phyloP scores from a whole-genome alignment of 2,797 vertebrate species.

The Clarias laeviceps region DNA sequence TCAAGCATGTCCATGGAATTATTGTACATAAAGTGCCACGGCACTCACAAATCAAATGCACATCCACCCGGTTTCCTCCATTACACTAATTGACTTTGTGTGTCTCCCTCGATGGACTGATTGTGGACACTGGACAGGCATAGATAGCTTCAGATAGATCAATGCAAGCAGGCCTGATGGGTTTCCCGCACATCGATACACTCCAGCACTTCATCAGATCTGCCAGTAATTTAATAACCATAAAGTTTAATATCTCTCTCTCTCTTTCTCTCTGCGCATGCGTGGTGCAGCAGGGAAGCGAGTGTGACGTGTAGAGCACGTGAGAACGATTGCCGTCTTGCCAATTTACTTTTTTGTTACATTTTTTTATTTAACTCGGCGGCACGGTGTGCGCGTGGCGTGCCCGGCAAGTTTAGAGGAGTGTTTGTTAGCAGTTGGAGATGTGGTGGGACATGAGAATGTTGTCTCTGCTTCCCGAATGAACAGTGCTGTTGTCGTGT shows the following conservation, averaged over 20 bases:
- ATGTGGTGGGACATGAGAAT: too few relatives aligned
- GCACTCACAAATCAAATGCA: slow-evolving; percentile 14
- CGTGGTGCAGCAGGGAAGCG: too few relatives aligned
- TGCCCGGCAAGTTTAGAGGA: too few relatives aligned
- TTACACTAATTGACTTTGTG: slow-evolving; percentile 19
- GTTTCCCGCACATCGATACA: slow-evolving; percentile 32
- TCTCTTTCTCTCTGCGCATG: too few relatives aligned
- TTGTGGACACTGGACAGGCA: slow-evolving; percentile 21
- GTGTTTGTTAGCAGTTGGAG: too few relatives aligned
- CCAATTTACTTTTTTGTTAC: too few relatives aligned
- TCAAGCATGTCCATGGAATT: background rate
- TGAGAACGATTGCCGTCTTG: too few relatives aligned
- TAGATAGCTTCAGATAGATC: slow-evolving; percentile 38
- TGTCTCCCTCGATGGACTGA: slow-evolving; percentile 15
- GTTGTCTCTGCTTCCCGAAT: too few relatives aligned
- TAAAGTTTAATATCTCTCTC: background rate
- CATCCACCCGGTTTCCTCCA: background rate
- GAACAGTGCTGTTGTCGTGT: too few relatives aligned
- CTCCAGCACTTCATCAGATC: slow-evolving; percentile 42
- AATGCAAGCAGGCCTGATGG: slow-evolving; percentile 18
- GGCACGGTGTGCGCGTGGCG: too few relatives aligned
- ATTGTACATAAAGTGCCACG: background rate
- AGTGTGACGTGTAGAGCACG: too few relatives aligned
- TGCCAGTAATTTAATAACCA: slow-evolving; percentile 39
- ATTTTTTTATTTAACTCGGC: too few relatives aligned